These are phyloP conservation scores for Ispidina picta DNA, from an alignment of 2,797 vertebrate genomes.

Conservation along the genomic window DNA sequence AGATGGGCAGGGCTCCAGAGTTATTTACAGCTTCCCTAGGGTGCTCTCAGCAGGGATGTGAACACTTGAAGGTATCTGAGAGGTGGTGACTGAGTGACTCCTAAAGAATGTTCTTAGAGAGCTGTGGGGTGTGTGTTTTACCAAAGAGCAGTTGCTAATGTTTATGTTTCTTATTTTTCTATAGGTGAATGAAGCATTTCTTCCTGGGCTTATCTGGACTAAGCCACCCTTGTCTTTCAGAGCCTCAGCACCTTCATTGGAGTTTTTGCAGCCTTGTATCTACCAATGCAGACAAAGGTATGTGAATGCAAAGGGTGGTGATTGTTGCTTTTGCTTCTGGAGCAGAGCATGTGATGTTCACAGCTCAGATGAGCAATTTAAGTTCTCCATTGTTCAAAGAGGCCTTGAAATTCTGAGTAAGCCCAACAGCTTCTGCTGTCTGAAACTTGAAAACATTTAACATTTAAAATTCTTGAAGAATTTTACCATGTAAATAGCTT, in stretches of 20 bases:
- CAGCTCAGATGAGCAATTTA: background rate
- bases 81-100: background rate
- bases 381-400: background rate
- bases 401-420: background rate
- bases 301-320: background rate
- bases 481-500: background rate
- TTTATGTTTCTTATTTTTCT: background rate
- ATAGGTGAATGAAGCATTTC: background rate
- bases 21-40: background rate
- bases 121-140: background rate
- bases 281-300: background rate
- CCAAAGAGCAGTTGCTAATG: background rate
- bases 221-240: background rate
- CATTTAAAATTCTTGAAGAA: background rate
- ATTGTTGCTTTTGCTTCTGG: background rate
- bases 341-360: background rate
- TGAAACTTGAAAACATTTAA: background rate
- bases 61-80: background rate
- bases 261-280: background rate
- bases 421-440: background rate
- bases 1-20: fast-evolving
- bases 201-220: background rate
- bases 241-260: background rate
- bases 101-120: background rate
- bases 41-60: background rate